These are phyloP conservation scores for Psophia crepitans DNA, from an alignment of 2,113 vertebrate species.

Conservation along the genomic window DNA sequence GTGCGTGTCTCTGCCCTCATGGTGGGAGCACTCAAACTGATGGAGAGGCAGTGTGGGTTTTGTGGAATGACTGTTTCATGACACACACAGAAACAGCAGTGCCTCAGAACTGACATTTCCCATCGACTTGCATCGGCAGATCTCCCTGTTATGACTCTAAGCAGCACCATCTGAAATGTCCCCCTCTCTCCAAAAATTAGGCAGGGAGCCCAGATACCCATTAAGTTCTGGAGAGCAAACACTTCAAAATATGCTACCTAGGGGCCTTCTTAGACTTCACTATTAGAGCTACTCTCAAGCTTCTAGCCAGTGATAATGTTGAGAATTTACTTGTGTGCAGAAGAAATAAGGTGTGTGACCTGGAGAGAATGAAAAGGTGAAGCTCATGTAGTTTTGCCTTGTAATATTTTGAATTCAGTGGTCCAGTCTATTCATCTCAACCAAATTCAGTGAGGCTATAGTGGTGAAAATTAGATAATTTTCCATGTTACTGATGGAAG, in stretches of 20 bases:
- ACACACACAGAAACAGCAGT: neutral
- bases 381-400: neutral
- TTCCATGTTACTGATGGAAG: neutral
- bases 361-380: neutral
- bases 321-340: neutral
- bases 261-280: neutral
- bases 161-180: neutral
- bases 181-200: neutral
- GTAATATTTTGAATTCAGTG: neutral
- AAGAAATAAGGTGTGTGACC: neutral
- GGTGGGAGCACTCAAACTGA: neutral
- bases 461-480: neutral
- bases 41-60: neutral
- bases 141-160: neutral
- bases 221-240: neutral
- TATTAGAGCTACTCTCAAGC: neutral
- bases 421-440: neutral
- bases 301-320: neutral
- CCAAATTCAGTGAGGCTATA: neutral
- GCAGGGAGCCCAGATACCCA: neutral
- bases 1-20: fast-evolving
- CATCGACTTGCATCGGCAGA: neutral
- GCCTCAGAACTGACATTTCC: neutral
- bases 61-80: neutral
- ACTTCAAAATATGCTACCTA: neutral